Conservation (phyloP, 2,797 vertebrate species). For the Orestias chungarensis region DNA sequence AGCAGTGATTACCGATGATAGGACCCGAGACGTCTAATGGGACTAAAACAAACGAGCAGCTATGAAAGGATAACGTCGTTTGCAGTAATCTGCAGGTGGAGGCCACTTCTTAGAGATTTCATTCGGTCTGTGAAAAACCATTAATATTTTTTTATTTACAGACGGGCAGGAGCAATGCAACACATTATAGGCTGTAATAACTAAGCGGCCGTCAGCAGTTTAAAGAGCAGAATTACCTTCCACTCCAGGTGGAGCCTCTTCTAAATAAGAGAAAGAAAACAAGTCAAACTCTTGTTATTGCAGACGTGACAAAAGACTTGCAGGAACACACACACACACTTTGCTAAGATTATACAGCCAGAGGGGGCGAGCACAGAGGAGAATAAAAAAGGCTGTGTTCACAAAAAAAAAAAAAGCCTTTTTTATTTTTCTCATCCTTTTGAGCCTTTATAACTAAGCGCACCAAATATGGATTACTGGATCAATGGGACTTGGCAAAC, state of each 20-base stretch:
- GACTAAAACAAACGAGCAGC: constrained; percentile 2
- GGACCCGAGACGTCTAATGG: constrained; percentile 4
- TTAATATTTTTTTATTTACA: not conserved
- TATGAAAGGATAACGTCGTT: constrained; percentile 8
- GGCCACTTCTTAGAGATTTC: not conserved
- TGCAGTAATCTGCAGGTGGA: not conserved
- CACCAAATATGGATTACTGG: constrained; percentile 67
- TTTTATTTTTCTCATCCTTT: constrained; percentile 37
- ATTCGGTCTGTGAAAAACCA: not conserved
- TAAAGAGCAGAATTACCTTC: constrained; percentile 65
- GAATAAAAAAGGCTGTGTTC: constrained; percentile 31
- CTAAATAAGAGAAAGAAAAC: constrained; percentile 37
- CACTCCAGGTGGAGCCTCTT: constrained; percentile 50
- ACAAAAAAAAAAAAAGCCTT: constrained; percentile 43
- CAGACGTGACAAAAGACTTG: constrained; percentile 8
- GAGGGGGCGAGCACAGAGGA: constrained; percentile 5
- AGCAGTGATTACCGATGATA: constrained; percentile 10
- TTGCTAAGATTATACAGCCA: constrained; percentile 3
- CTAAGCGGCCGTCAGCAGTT: not conserved
- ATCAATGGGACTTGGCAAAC: constrained; percentile 53
- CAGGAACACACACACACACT: constrained; percentile 5
- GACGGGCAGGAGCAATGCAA: not conserved
- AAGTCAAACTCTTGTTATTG: constrained; percentile 9
- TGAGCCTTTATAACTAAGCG: constrained; percentile 59
- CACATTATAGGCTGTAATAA: not conserved